phyloP scores from a whole-genome alignment of 2,113 vertebrate species.

The Antigone vipio region DNA sequence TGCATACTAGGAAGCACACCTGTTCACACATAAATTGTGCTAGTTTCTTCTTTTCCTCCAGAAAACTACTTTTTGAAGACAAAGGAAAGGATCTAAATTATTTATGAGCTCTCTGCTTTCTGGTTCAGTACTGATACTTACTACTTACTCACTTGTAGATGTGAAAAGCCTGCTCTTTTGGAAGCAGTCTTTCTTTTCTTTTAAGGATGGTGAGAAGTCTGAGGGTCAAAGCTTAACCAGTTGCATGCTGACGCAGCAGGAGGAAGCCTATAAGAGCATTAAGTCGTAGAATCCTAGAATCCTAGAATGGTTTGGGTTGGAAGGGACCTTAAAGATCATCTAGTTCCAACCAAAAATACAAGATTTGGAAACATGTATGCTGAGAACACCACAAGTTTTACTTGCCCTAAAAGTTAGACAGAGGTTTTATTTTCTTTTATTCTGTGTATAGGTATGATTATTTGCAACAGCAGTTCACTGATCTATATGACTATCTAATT shows the following conservation, averaged over 20 bases:
- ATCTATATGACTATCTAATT: neutral
- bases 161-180: neutral
- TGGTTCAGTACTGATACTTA: neutral
- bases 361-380: neutral
- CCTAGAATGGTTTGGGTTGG: no score
- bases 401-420: neutral
- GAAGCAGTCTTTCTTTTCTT: neutral
- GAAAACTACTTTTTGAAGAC: neutral
- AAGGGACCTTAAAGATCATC: no score
- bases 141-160: neutral
- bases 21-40: neutral
- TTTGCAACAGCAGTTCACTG: neutral
- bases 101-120: neutral
- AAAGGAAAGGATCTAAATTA: neutral
- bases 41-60: neutral
- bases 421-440: neutral
- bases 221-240: neutral
- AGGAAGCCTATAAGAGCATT: neutral
- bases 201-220: neutral
- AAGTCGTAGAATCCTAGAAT: no score
- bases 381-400: neutral
- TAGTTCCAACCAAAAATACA: neutral
- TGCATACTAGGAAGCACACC: neutral
- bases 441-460: neutral
- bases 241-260: neutral